Percentiles rank a stretch among this genome's conserved stretches.
Conservation (phyloP, 2,797 vertebrate species). For the Chromobotia macracanthus region DNA sequence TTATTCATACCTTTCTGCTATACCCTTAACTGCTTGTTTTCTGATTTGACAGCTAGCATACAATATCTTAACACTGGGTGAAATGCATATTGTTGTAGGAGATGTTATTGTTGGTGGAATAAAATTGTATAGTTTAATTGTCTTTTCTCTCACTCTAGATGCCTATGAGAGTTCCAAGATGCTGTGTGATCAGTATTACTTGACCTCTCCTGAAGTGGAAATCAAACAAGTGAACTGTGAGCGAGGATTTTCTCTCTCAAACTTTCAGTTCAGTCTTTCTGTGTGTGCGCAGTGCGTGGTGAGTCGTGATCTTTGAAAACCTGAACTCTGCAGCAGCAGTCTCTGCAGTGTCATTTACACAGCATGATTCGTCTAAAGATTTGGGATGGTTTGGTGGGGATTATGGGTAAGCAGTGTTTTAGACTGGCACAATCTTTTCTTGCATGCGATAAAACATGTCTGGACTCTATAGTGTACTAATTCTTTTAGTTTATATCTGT, state of each 20-base stretch:
- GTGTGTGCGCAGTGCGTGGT: slow-evolving; percentile 27
- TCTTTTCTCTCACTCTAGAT: slow-evolving; percentile 75
- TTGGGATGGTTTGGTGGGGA: not conserved
- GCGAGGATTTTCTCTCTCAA: slow-evolving; percentile 55
- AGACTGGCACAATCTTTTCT: not conserved
- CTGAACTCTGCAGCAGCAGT: slow-evolving; percentile 5
- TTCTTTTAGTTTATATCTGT: not conserved
- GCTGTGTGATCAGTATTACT: slow-evolving; percentile 98
- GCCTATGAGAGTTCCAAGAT: slow-evolving; percentile 90
- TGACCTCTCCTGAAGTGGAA: slow-evolving; percentile 91
- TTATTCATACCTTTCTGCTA: not conserved
- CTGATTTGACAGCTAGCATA: not conserved
- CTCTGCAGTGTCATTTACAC: not conserved
- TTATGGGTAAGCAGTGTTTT: not conserved
- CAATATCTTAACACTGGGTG: too few species aligned
- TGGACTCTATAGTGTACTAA: not conserved
- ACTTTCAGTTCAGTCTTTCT: slow-evolving; percentile 29
- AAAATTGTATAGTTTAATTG: not conserved
- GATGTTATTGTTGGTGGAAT: not conserved
- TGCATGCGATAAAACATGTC: not conserved
- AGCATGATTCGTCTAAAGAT: not conserved
- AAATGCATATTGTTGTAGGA: not conserved
- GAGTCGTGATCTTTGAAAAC: slow-evolving; percentile 4
- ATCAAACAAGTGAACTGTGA: slow-evolving; percentile 92
- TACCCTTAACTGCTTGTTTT: not conserved